Base-by-base conservation (phyloP, 2,888 invertebrate genomes). In the Himalopsyche kuldschensis region DNA sequence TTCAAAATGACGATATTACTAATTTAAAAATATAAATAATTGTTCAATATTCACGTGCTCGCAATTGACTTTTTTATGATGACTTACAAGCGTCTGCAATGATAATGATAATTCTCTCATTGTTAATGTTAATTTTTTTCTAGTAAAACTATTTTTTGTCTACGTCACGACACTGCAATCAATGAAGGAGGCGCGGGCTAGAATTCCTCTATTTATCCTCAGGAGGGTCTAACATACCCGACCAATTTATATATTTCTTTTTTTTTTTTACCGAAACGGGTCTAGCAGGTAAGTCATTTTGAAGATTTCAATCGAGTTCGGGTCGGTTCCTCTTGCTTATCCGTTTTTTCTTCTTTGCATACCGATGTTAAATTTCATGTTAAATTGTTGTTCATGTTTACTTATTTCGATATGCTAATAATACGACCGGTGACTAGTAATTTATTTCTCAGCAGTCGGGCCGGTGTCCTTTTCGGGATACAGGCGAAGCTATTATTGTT, bases 281-380 rank as follows among this genome's bases (percentile, higher is more conserved):
- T 78, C 82, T 35, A 47, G 79, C 79, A 75, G 82, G 79, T 82
- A 79, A 79, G 76, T 69, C 69, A 69, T 69, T 69, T 69, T 69
- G 69, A 69, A 77, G 81, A 81, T 81, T 77, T 77, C 30, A 69
- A 69, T 69, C 69, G 69, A 69, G 69, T 30, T 11, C 69, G 69
- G 69, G 69, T 63, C 3, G 17, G 63, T 20, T 55, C 55, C 30
- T 69, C 69, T 69, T 69, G 27, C 69, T 69, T 69, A 24, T 27
- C 20, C 69, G 5, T 27, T 27, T 15, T 69, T 69, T 69, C 27
- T 69, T 69, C 69, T 69, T 69, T 69, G 69, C 69, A 69, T 69
- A 69, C 69, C 69, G 2, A 69, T 69, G 24, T 55, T 69, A 27
- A 69, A 69, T 27, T 69, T 69, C 10, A 63, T 63, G 63, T 24